A percentile compares a stretch with the other conserved stretches of the same genome.
Conservation (phyloP, 2,113 vertebrate species). For the Protobothrops mucrosquamatus region DNA sequence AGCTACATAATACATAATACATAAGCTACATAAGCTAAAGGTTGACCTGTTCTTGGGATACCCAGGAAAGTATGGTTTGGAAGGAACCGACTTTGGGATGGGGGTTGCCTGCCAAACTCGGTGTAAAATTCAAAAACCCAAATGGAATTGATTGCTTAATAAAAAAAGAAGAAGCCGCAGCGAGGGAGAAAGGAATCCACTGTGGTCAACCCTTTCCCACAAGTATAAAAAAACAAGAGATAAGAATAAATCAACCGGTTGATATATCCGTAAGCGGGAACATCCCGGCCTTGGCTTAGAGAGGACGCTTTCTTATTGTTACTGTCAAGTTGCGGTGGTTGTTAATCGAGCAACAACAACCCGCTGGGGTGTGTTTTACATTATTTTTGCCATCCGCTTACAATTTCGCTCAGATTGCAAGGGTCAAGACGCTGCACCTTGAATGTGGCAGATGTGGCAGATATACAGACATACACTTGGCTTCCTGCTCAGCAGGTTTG, state of each 20-base stretch:
- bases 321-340: neutral
- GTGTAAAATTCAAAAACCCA: constrained; percentile 20
- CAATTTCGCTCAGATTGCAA: neutral
- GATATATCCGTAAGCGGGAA: neutral
- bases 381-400: neutral
- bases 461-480: neutral
- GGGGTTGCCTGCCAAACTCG: constrained; percentile 1
- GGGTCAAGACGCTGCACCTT: neutral
- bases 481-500: neutral
- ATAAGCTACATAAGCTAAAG: neutral
- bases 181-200: too few relatives aligned
- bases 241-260: neutral
- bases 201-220: too few relatives aligned
- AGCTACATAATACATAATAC: too few relatives aligned
- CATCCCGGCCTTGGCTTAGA: neutral
- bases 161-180: fast-evolving
- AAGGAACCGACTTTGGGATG: neutral
- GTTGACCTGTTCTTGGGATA: neutral
- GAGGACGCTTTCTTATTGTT: neutral
- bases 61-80: neutral
- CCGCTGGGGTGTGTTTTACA: neutral
- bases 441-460: neutral
- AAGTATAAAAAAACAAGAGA: neutral
- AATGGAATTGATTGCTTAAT: neutral
- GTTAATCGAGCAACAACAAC: neutral